Percentiles rank a stretch among this genome's conserved stretches.
Evolutionary conservation across 1,140 invertebrate genomes (phyloP).

Genomic region (Chironomus tepperi): DNA sequence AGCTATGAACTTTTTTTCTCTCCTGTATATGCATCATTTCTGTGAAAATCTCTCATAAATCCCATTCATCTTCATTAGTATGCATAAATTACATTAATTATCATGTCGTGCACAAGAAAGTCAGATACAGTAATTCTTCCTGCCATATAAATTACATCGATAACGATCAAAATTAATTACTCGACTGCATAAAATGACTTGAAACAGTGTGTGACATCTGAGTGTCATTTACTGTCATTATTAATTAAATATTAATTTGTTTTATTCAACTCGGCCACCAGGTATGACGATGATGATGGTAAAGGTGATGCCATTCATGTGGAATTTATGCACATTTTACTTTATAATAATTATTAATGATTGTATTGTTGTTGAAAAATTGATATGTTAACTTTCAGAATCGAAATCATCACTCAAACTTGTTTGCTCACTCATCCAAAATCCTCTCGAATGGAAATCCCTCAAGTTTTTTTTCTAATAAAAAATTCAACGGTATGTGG

Average conservation of each 20-base stretch:
- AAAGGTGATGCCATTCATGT: background rate
- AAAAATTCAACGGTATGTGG: background rate
- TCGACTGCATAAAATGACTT: constrained; percentile 12
- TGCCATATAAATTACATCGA: background rate
- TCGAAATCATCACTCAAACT: constrained; percentile 12
- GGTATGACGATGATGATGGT: background rate
- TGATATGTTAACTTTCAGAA: constrained; percentile 15
- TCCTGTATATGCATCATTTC: background rate
- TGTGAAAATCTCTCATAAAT: background rate
- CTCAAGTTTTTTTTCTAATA: background rate
- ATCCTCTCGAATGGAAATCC: background rate
- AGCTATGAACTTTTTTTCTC: background rate
- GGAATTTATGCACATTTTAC: no score
- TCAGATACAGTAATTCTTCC: background rate
- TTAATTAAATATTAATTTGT: constrained; percentile 21
- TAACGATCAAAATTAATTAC: constrained; percentile 20
- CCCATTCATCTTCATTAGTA: background rate
- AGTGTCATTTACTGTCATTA: constrained; percentile 8
- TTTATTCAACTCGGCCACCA: background rate
- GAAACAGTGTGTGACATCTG: background rate
- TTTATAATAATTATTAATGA: constrained; percentile 11
- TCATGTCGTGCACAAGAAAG: background rate
- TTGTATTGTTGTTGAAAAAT: background rate
- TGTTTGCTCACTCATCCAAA: background rate
- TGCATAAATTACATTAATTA: background rate